Evolutionary conservation across 1,140 invertebrate genomes (phyloP), one percentile per base, ranked within the genome.

Genomic region (Teleopsis dalmanni): DNA sequence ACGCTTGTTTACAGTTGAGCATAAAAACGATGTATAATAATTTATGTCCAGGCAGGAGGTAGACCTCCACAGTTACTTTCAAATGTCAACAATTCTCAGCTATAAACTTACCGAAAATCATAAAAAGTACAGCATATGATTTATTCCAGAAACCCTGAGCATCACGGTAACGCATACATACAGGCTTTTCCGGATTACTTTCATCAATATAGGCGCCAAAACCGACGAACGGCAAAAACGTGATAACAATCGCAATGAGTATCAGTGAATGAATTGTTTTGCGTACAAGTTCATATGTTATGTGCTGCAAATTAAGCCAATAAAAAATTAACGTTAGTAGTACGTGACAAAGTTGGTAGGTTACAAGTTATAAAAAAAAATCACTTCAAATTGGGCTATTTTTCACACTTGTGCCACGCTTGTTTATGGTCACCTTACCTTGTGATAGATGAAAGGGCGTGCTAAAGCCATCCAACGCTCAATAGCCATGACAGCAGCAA

Each of bases 401-500:
- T 8, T 13, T 8, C 13, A 29, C 7, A 29, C 35, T 37, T 37
- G 8, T 19, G 9, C 35, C 7, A 29, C 7, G 13, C 14, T 36
- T 36, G 7, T 36, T 36, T 10, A 36, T 10, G 7, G 16, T 10
- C 8, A 8, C 7, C 47, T 72, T 72, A 91, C 88, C 82, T 88
- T 87, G 70, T 90, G 87, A 70, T 91, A 92, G 47, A 87, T 75
- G 62, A 92, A 92, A n/a, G 88, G 88, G 53, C 83, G 79, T 0
- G 87, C 88, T 41, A 92, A 76, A 3, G 88, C 88, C 51, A 91
- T 74, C 80, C 86, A 92, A 48, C 88, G 75, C 69, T 92, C 88
- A 14, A 82, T 78, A 2, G 88, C 88, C 88, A 92, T 91, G 5
- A 90, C 84, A 57, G 87, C 80, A 13, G 88, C 86, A 34, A 92